Evolutionary conservation across 2,113 vertebrate genomes (phyloP).

Genomic region (Donacobius atricapilla): DNA sequence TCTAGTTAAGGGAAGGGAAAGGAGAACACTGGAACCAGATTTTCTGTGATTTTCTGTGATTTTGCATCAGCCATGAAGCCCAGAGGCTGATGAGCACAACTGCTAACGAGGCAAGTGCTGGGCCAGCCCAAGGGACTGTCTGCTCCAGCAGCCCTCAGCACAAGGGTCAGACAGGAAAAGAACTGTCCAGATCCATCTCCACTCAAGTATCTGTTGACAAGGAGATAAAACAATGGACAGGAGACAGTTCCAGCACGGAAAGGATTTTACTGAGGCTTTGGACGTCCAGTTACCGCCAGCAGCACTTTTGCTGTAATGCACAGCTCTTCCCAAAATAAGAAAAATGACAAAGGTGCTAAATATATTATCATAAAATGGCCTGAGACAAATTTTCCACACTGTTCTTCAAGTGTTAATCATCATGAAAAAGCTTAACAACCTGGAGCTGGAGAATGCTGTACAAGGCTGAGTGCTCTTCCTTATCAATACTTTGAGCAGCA

Average conservation of each 20-base stretch:
- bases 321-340: background rate
- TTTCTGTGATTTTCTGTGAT: background rate
- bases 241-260: background rate
- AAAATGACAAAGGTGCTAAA: background rate
- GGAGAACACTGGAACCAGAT: background rate
- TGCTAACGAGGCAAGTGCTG: background rate
- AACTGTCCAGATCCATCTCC: background rate
- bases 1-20: constrained; percentile 61
- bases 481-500: background rate
- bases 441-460: background rate
- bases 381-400: background rate
- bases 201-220: background rate
- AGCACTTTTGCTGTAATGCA: background rate
- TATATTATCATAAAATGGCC: background rate
- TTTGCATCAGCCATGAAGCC: background rate
- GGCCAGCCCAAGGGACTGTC: background rate
- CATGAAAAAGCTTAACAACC: background rate
- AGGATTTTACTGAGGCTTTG: background rate
- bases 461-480: background rate
- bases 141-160: background rate
- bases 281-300: background rate
- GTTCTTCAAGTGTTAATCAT: background rate
- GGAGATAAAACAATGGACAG: background rate
- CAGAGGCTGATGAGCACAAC: background rate
- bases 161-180: background rate